Percentiles rank a stretch among this genome's conserved stretches.
Evolutionary conservation across 2,113 vertebrate species (phyloP).

Genomic region (Chaetodon auriga): DNA sequence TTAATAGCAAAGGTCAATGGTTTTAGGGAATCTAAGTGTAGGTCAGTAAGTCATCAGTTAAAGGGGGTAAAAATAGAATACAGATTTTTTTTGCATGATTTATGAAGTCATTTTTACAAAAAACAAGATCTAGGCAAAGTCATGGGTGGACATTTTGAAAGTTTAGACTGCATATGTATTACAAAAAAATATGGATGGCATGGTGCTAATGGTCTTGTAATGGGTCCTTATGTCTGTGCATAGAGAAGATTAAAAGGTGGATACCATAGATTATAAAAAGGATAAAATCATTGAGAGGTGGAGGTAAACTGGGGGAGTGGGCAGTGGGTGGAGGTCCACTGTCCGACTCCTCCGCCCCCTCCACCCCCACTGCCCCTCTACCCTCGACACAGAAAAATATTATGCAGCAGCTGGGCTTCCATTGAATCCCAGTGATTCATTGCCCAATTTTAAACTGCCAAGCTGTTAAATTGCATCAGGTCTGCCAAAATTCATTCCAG

Average conservation of each 20-base stretch:
- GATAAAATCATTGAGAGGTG: slow-evolving; percentile 4
- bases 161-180: too few species aligned
- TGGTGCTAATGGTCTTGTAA: slow-evolving; percentile 1
- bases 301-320: slow-evolving; percentile 36
- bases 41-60: background rate
- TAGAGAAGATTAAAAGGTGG: slow-evolving; percentile 16
- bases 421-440: slow-evolving; percentile 99
- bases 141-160: background rate
- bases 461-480: slow-evolving; percentile 99
- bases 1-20: background rate
- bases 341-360: slow-evolving; percentile 78
- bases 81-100: background rate
- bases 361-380: slow-evolving; percentile 32
- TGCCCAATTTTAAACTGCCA: slow-evolving; percentile 99
- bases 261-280: slow-evolving; percentile 51
- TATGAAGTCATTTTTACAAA: background rate
- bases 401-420: slow-evolving; percentile 96
- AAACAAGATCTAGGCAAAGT: background rate
- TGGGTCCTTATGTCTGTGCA: background rate
- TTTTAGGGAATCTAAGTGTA: background rate
- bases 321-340: slow-evolving; percentile 80
- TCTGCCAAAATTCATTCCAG: slow-evolving; percentile 99
- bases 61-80: background rate
- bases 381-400: slow-evolving; percentile 96
- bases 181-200: background rate